Evolutionary conservation across 2,113 vertebrate species (phyloP), one percentile per base, ranked within the genome.

Genomic region (Odontophorus gujanensis): DNA sequence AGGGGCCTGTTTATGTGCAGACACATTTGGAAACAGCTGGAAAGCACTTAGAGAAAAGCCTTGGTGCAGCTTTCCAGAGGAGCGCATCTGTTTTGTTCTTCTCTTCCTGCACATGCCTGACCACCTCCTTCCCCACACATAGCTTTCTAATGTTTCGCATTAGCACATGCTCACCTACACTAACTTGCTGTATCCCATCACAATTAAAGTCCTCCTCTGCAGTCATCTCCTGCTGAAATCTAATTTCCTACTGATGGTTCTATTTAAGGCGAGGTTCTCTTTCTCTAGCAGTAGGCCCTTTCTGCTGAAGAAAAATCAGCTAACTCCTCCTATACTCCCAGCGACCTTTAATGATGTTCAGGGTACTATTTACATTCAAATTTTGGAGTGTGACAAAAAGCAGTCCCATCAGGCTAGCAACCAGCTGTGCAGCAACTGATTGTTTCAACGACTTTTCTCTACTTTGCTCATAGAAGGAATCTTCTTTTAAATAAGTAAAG

Each of bases 21-120:
- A 90, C 78, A 92, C 76, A 68, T 90, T 92, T 88, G 66, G 89
- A 80, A 92, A 95, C 82, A 96, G 79, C 87, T 90, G 81, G 93
- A 91, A 89, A 88, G 58, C 30, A 74, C 73, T 78, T 66, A 50
- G 16, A 88, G 51, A 90, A 87, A 47, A 94, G 79, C n/a, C 65
- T 42, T 65, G 40, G 13, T 86, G 28, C 16, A 78, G 65, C 13
- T 51, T 95, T 81, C n/a, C 79, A 83, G 61, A 81, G 85, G n/a
- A 89, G 11, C 5, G 9, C 51, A 87, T 67, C 82, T 65, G 76
- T 78, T 92, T 36, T 61, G 26, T 36, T 67, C 71, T 55, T 72
- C 61, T 83, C 75, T 82, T 83, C 62, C 65, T 38, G 76, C 32
- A 38, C 34, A 77, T 36, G 59, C 63, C 58, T 32, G 30, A 62